phyloP scores from a whole-genome alignment of 2,888 invertebrate species.

The Tridacna gigas region DNA sequence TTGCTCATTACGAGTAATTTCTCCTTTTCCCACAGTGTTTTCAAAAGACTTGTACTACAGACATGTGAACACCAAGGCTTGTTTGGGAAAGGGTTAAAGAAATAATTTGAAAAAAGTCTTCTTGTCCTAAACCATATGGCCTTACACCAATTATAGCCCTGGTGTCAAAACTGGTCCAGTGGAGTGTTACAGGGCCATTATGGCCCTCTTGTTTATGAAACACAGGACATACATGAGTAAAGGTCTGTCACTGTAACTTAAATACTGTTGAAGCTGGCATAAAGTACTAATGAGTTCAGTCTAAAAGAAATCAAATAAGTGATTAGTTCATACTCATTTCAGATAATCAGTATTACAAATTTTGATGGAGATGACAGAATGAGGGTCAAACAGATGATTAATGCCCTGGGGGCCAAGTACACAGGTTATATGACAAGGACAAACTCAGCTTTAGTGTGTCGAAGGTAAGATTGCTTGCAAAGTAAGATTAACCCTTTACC shows the following conservation, averaged over 20 bases:
- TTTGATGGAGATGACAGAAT: slow-evolving; percentile 95
- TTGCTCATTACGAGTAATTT: background rate
- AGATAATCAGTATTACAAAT: slow-evolving; percentile 93
- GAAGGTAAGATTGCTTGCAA: slow-evolving; percentile 76
- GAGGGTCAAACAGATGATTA: slow-evolving; percentile 93
- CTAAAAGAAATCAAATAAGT: no score
- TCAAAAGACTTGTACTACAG: background rate
- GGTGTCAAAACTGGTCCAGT: no score
- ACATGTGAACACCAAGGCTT: background rate
- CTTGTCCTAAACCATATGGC: no score
- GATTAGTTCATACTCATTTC: slow-evolving; percentile 59
- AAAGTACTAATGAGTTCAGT: no score
- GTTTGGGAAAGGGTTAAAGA: background rate
- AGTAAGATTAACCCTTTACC: no score
- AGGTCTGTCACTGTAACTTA: no score
- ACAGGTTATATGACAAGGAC: slow-evolving; percentile 87
- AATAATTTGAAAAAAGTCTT: no score
- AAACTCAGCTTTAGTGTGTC: slow-evolving; percentile 87
- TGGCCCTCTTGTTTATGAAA: no score
- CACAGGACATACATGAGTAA: no score
- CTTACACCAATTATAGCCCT: no score
- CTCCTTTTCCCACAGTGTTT: background rate
- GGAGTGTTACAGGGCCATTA: no score
- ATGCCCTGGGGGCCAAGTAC: slow-evolving; percentile 93
- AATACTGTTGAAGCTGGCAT: no score